phyloP scores from a whole-genome alignment of 1,140 invertebrate genomes.

The Conopomorpha cramerella region DNA sequence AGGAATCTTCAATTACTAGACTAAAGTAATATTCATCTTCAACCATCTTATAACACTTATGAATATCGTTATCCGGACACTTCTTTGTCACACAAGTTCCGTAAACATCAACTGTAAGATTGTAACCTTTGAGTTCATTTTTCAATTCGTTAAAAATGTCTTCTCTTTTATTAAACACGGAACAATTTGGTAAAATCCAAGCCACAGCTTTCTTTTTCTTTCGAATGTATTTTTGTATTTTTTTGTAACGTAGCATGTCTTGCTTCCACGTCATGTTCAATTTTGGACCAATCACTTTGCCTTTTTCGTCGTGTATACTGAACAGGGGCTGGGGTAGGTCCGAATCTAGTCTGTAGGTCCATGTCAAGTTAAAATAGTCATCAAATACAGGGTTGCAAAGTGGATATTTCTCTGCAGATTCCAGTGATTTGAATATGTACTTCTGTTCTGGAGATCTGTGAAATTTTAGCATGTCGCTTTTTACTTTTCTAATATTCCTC shows the following conservation, averaged over 20 bases:
- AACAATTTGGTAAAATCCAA: conserved; percentile 30
- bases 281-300: conserved; percentile 1
- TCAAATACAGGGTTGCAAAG: conserved; percentile 7
- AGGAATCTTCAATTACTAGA: conserved; percentile 27
- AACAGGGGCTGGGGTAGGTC: conserved; percentile 34
- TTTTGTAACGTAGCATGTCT: no score
- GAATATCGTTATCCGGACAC: conserved; percentile 16
- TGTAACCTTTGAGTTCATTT: conserved; percentile 25
- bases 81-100: conserved; percentile 26
- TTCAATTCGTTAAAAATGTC: conserved; percentile 26
- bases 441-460: conserved; percentile 11
- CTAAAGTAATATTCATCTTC: conserved; percentile 37
- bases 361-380: conserved; percentile 59
- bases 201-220: conserved; percentile 30
- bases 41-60: conserved; percentile 25
- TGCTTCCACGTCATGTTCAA: not conserved
- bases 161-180: conserved; percentile 19
- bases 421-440: conserved; percentile 31
- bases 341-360: conserved; percentile 53
- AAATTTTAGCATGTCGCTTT: not conserved
- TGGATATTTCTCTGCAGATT: conserved; percentile 21
- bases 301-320: conserved; percentile 13
- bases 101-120: conserved; percentile 27
- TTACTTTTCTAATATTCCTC: not conserved
- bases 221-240: conserved; percentile 13